A percentile compares a stretch with the other conserved stretches of the same genome.
Conservation (phyloP, 2,888 invertebrate genomes). For the Phyllotreta striolata region DNA sequence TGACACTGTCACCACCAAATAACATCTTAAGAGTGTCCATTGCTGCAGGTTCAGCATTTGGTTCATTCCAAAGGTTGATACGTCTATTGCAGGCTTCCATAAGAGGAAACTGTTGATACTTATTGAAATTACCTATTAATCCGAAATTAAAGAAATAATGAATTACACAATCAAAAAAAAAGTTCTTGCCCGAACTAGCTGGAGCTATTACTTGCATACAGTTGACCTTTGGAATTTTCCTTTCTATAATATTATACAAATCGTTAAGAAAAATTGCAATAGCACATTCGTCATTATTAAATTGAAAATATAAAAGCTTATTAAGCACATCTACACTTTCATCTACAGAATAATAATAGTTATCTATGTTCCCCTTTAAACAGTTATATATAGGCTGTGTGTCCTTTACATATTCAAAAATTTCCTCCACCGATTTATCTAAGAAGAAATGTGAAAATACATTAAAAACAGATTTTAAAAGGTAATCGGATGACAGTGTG, state of each 20-base stretch:
- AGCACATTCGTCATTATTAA: too few species aligned
- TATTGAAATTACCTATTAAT: slow-evolving; percentile 35
- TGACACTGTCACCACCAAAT: slow-evolving; percentile 6
- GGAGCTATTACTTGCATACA: slow-evolving; percentile 7
- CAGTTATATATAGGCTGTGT: too few species aligned
- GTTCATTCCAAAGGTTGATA: slow-evolving; percentile 42
- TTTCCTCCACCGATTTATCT: too few species aligned
- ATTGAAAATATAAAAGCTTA: too few species aligned
- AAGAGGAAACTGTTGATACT: slow-evolving; percentile 38
- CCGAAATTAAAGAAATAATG: slow-evolving; percentile 26
- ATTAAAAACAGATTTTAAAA: too few species aligned
- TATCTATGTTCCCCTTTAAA: too few species aligned
- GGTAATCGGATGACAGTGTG: too few species aligned
- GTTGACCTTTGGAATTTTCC: slow-evolving; percentile 21
- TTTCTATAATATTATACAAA: slow-evolving; percentile 20
- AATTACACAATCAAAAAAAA: slow-evolving; percentile 16
- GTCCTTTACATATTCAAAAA: too few species aligned
- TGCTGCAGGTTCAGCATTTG: slow-evolving; percentile 41
- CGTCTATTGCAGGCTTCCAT: slow-evolving; percentile 37
- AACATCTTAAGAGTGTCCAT: slow-evolving; percentile 41
- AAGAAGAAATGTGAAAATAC: too few species aligned
- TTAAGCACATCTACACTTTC: too few species aligned
- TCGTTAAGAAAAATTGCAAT: too few species aligned
- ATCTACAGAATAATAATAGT: too few species aligned
- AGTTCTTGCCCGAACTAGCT: neutral